phyloP scores from a whole-genome alignment of 2,888 invertebrate species.

The Orthosia cruda region DNA sequence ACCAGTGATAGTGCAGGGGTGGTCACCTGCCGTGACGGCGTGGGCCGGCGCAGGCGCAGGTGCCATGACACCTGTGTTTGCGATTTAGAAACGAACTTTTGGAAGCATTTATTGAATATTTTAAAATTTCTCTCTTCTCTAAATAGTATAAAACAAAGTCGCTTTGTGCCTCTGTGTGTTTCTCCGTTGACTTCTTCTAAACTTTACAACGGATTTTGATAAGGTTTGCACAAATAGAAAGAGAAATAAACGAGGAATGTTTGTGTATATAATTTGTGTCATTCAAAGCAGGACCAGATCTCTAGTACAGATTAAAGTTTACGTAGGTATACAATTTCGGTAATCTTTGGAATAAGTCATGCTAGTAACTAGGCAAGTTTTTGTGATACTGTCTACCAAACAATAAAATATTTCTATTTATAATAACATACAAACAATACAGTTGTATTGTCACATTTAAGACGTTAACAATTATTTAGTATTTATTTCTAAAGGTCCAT shows the following conservation, averaged over 20 bases:
- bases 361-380: constrained; percentile 3
- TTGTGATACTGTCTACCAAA: constrained; percentile 9
- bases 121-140: neutral
- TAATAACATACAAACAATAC: constrained; percentile 31
- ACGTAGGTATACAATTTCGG: neutral
- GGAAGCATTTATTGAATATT: constrained; percentile 29
- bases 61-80: constrained; percentile 80
- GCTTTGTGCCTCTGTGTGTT: too few relatives aligned
- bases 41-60: constrained; percentile 70
- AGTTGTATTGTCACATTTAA: constrained; percentile 19
- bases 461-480: neutral
- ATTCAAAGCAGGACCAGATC: too few relatives aligned
- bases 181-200: too few relatives aligned
- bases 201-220: too few relatives aligned
- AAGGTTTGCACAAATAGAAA: too few relatives aligned
- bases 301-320: too few relatives aligned
- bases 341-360: neutral
- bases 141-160: too few relatives aligned
- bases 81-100: constrained; percentile 62
- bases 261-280: too few relatives aligned
- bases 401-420: constrained; percentile 17
- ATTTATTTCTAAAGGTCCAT: constrained; percentile 12
- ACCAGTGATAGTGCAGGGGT: constrained; percentile 73
- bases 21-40: constrained; percentile 84
- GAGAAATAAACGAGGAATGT: too few relatives aligned